These are phyloP conservation scores for Pristionchus entomophagus DNA, from an alignment of 2,888 invertebrate genomes.

Conservation along the genomic window DNA sequence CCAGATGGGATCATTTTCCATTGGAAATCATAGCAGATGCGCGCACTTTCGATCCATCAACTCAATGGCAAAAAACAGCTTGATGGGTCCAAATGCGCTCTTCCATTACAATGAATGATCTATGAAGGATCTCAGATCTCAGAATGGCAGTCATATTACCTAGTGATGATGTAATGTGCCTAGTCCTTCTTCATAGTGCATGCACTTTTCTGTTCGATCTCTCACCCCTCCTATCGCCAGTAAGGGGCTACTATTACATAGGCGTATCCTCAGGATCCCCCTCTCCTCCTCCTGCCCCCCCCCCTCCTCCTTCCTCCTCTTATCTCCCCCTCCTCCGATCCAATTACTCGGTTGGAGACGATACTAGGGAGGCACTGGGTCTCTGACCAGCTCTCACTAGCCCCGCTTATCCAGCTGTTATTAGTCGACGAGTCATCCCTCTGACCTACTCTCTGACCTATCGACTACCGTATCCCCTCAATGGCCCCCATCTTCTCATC, in stretches of 20 bases:
- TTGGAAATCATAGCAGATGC: slow-evolving; percentile 30
- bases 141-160: too few species aligned
- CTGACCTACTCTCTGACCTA: neutral
- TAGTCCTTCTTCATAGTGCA: neutral
- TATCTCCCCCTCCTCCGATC: slow-evolving; percentile 2
- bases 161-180: neutral
- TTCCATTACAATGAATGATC: slow-evolving; percentile 17
- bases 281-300: neutral
- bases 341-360: neutral
- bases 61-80: neutral
- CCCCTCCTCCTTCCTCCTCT: neutral
- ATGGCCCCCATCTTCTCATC: slow-evolving; percentile 41
- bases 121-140: neutral
- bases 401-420: slow-evolving; percentile 23
- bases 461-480: too few species aligned
- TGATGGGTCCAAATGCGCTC: slow-evolving; percentile 3
- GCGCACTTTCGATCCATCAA: slow-evolving; percentile 28
- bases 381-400: slow-evolving; percentile 17
- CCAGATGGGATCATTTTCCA: slow-evolving; percentile 29
- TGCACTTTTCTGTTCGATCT: slow-evolving; percentile 20
- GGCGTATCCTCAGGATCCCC: slow-evolving; percentile 1
- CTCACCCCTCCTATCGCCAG: neutral
- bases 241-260: neutral
- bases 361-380: slow-evolving; percentile 13
- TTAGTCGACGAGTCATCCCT: slow-evolving; percentile 21